phyloP scores from a whole-genome alignment of 1,140 invertebrate species.

The Heliconius nattereri region DNA sequence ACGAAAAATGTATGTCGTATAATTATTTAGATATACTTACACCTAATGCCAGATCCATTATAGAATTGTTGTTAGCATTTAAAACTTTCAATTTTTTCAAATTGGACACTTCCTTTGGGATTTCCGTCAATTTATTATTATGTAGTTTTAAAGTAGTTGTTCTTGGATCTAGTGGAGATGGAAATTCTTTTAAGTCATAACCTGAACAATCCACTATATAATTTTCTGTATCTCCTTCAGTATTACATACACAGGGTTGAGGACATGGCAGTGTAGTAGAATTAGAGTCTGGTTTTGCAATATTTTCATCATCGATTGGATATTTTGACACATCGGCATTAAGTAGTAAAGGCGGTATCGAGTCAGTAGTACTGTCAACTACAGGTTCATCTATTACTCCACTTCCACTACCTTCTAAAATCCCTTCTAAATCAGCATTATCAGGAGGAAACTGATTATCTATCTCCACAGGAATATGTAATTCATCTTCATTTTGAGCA shows the following conservation, averaged over 20 bases:
- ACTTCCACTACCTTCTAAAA: conserved; percentile 62
- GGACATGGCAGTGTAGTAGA: conserved; percentile 51
- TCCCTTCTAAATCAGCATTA: conserved; percentile 50
- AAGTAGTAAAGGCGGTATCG: conserved; percentile 46
- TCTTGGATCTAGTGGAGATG: conserved; percentile 56
- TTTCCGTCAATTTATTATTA: conserved; percentile 79
- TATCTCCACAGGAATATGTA: conserved; percentile 62
- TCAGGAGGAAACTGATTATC: conserved; percentile 69
- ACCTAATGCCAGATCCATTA: conserved; percentile 66
- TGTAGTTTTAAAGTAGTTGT: conserved; percentile 74
- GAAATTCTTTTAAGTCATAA: conserved; percentile 64
- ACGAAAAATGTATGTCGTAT: too few species aligned
- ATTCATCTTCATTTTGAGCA: conserved; percentile 62
- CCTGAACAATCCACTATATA: conserved; percentile 68
- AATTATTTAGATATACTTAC: conserved; percentile 56
- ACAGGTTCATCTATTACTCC: conserved; percentile 50
- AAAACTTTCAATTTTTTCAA: conserved; percentile 74
- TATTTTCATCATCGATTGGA: conserved; percentile 20
- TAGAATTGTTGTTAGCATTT: conserved; percentile 79
- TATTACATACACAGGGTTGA: conserved; percentile 62
- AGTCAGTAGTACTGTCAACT: conserved; percentile 46
- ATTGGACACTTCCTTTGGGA: conserved; percentile 77
- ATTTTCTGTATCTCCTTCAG: conserved; percentile 56
- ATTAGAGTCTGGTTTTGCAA: conserved; percentile 36
- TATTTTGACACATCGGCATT: conserved; percentile 44